phyloP scores from a whole-genome alignment of 1,140 invertebrate genomes.

The Eumeta japonica region DNA sequence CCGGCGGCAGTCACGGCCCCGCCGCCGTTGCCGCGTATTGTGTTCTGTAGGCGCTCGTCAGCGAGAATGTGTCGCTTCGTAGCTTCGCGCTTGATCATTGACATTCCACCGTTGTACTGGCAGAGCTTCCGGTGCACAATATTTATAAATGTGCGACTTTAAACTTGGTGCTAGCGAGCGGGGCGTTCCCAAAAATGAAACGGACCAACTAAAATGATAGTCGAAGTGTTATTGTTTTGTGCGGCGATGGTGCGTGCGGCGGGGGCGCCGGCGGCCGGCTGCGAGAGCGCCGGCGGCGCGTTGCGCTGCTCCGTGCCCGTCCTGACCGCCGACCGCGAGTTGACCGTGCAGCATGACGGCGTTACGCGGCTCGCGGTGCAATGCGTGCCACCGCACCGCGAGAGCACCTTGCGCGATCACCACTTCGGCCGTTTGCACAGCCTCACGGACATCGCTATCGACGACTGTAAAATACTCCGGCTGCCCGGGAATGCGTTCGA shows the following conservation, averaged over 20 bases:
- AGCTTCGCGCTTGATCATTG: conserved; percentile 25
- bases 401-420: conserved; percentile 66
- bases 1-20: conserved; percentile 11
- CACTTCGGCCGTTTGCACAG: conserved; percentile 68
- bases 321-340: conserved; percentile 41
- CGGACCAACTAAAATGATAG: conserved; percentile 52
- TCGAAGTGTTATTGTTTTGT: conserved; percentile 50
- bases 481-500: conserved; percentile 70
- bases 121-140: too few species aligned
- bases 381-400: conserved; percentile 67
- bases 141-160: too few species aligned
- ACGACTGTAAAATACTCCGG: conserved; percentile 71
- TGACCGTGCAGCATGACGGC: conserved; percentile 63
- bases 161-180: conserved; percentile 2
- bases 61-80: too few species aligned
- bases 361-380: conserved; percentile 61
- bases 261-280: conserved; percentile 44
- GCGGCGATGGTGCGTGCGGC: conserved; percentile 53
- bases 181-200: conserved; percentile 35
- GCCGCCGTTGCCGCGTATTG: conserved; percentile 33
- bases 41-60: too few species aligned
- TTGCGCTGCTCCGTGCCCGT: too few species aligned
- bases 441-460: conserved; percentile 66
- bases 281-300: conserved; percentile 59
- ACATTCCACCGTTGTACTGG: conserved; percentile 27